Percentiles rank a stretch among this genome's conserved stretches.
Conservation (phyloP, 2,888 invertebrate genomes). For the Leptogaster cylindrica region DNA sequence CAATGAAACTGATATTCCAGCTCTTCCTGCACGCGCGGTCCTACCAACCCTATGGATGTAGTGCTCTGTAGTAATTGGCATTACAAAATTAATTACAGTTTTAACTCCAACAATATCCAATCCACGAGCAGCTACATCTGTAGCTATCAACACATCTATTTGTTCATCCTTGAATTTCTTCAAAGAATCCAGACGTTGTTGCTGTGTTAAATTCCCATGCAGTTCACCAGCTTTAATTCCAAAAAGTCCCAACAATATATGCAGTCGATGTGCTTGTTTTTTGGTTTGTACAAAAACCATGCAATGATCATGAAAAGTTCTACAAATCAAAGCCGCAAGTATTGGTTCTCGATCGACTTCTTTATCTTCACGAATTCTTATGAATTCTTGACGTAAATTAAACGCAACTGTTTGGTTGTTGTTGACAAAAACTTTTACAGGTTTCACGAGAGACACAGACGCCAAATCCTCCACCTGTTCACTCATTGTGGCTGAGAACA, state of each 20-base stretch:
- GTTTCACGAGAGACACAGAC: conserved; percentile 88
- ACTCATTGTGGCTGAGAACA: conserved; percentile 99
- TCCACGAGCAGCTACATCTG: conserved; percentile 91
- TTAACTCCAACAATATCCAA: conserved; percentile 96
- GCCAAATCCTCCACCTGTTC: conserved; percentile 96
- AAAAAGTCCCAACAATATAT: conserved; percentile 87
- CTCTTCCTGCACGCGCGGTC: conserved; percentile 93
- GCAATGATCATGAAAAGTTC: conserved; percentile 89
- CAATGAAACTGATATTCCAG: conserved; percentile 92
- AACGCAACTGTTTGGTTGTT: conserved; percentile 95
- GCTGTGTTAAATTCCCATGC: conserved; percentile 96
- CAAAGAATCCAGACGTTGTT: conserved; percentile 88
- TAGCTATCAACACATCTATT: conserved; percentile 88
- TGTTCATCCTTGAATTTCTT: conserved; percentile 85
- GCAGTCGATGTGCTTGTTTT: conserved; percentile 91
- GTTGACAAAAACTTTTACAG: conserved; percentile 94
- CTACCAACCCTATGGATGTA: conserved; percentile 96
- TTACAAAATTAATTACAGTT: conserved; percentile 95
- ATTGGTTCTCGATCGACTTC: conserved; percentile 93
- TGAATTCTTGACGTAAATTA: conserved; percentile 95
- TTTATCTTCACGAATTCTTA: conserved; percentile 85
- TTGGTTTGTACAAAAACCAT: conserved; percentile 98
- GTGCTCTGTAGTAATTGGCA: conserved; percentile 93
- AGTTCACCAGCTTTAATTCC: conserved; percentile 88
- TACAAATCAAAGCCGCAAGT: conserved; percentile 78